Conservation (phyloP, 2,888 invertebrate genomes). For the Lypha dubia region DNA sequence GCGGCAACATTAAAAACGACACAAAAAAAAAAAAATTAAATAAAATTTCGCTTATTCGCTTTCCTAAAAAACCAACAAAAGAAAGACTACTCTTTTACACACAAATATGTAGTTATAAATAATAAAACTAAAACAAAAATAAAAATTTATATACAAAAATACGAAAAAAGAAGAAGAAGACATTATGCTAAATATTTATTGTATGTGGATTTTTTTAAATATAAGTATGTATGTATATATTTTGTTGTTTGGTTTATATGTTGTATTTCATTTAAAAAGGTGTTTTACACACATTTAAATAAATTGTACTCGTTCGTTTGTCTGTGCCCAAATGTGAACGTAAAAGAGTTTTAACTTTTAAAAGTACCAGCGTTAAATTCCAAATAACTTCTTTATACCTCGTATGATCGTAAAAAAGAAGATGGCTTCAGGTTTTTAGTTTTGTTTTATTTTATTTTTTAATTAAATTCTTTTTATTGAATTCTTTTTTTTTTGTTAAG, state of each 20-base stretch:
- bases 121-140: slow-evolving; percentile 23
- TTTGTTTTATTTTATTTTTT: slow-evolving; percentile 26
- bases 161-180: slow-evolving; percentile 28
- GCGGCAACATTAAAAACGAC: slow-evolving; percentile 48
- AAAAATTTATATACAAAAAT: slow-evolving; percentile 28
- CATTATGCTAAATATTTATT: slow-evolving; percentile 64
- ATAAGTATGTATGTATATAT: no score
- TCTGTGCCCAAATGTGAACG: slow-evolving; percentile 1
- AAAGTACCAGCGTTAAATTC: slow-evolving; percentile 55
- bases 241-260: slow-evolving; percentile 31
- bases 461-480: slow-evolving; percentile 43
- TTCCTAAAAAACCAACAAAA: slow-evolving; percentile 26
- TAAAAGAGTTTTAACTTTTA: background rate
- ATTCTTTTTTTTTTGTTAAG: slow-evolving; percentile 45
- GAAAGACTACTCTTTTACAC: background rate
- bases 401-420: background rate
- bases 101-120: slow-evolving; percentile 49
- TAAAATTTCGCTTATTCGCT: slow-evolving; percentile 46
- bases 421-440: slow-evolving; percentile 7
- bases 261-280: slow-evolving; percentile 58
- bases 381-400: slow-evolving; percentile 65
- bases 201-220: slow-evolving; percentile 44
- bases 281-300: slow-evolving; percentile 63
- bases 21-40: slow-evolving; percentile 23
- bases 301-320: background rate